Evolutionary conservation across 2,888 invertebrate species (phyloP), one percentile per base, ranked within the genome.

Genomic region (Pteria penguin): DNA sequence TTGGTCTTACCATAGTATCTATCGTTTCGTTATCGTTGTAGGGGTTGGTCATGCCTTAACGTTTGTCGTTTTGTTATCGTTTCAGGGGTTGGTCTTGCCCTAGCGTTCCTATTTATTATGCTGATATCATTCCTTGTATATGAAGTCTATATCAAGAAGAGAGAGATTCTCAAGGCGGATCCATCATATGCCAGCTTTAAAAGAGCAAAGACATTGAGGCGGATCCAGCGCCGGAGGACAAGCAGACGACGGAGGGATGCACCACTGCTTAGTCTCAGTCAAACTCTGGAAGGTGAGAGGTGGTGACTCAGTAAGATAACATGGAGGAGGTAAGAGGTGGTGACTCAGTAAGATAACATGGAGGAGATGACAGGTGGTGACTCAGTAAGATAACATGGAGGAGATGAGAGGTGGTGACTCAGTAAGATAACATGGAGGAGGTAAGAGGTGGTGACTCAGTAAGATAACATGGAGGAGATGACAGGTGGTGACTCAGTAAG

Each of bases 41-140:
- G 71, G 71, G 71, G 62, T 71, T 29, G 71, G 71, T 5, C 55
- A 63, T 3, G 54, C 55, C 0, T 63, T 71, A 8, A 54, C 36
- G 18, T 31, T 62, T n/a, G n/a, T n/a, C n/a, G n/a, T n/a, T n/a
- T n/a, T n/a, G 22, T 65, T 65, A 31, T 29, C 31, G 27, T 71
- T 63, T 2, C 55, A 71, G 71, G 71, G 71, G 62, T 71, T 29
- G 71, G 71, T 5, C 55, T 71, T 3, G 54, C 55, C 0, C 71
- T 71, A 8, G 62, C 36, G 18, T 31, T 62, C 3, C 55, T 71
- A 3, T 63, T 71, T 24, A 63, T 71, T 14, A n/a, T 71, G 14
- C 62, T 71, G 1, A 71, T 71, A 18, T 52, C 54, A n/a, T 71
- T 71, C 45, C 29, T 71, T 8, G 71, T 62, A 22, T 55, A 71